phyloP scores from a whole-genome alignment of 2,888 invertebrate species.

The Fragum sueziense region DNA sequence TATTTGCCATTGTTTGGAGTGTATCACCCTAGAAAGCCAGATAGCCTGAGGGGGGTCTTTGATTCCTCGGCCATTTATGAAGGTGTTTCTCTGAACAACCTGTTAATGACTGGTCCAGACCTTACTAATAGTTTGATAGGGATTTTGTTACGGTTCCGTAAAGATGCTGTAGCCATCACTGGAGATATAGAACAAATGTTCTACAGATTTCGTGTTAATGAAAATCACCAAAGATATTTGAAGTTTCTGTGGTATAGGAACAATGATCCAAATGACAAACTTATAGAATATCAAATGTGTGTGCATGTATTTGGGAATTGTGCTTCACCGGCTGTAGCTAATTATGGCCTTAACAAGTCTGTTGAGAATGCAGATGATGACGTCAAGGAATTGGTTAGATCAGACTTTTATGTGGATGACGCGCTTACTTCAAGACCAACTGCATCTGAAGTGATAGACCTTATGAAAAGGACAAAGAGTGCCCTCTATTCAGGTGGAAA shows the following conservation, averaged over 20 bases:
- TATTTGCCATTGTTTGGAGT: constrained; percentile 10
- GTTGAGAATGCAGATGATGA: no score
- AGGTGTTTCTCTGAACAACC: constrained; percentile 55
- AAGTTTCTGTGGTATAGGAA: constrained; percentile 52
- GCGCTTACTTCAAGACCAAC: no score
- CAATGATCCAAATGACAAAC: background rate
- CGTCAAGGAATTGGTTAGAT: no score
- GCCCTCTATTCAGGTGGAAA: no score
- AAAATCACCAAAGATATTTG: constrained; percentile 50
- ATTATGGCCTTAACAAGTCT: constrained; percentile 47
- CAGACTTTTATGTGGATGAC: no score
- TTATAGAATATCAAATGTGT: constrained; percentile 5
- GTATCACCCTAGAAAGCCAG: no score
- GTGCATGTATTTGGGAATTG: constrained; percentile 15
- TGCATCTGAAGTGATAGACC: no score
- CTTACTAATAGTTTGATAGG: constrained; percentile 57
- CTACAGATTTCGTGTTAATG: constrained; percentile 52
- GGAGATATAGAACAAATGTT: constrained; percentile 63
- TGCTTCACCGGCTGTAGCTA: constrained; percentile 40
- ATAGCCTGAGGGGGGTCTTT: constrained; percentile 53
- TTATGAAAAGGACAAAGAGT: no score
- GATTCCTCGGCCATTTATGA: constrained; percentile 52
- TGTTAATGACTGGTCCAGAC: constrained; percentile 54
- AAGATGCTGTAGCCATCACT: constrained; percentile 43
- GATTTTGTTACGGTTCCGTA: constrained; percentile 50